Evolutionary conservation across 2,113 vertebrate species (phyloP).

Genomic region (Hippolais icterina): DNA sequence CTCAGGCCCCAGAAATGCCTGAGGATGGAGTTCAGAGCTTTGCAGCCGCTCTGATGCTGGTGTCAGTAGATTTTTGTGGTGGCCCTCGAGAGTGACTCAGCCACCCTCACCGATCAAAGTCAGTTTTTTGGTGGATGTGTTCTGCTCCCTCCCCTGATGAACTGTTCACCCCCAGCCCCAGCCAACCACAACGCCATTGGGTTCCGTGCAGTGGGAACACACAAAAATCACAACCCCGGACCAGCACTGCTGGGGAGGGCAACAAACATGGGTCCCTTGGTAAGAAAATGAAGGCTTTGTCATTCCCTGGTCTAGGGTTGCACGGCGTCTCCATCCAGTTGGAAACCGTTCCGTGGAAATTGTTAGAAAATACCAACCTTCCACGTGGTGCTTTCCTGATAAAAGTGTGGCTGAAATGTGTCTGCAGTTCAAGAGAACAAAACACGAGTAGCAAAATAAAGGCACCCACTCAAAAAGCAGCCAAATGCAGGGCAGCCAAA

Average conservation of each 20-base stretch:
- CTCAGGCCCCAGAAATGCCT: background rate
- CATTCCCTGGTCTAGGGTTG: conserved; percentile 2
- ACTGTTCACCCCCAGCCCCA: conserved; percentile 10
- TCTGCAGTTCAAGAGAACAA: background rate
- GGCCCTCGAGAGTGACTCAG: background rate
- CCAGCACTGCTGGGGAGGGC: background rate
- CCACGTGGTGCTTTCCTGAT: conserved; percentile 8
- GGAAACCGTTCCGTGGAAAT: conserved; percentile 23
- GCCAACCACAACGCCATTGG: background rate
- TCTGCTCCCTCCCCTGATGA: background rate
- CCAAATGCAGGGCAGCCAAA: background rate
- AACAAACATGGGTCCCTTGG: background rate
- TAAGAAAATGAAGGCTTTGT: conserved; percentile 25
- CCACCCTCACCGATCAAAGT: background rate
- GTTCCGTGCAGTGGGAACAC: background rate
- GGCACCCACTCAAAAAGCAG: background rate
- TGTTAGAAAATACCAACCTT: conserved; percentile 25
- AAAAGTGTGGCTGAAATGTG: background rate
- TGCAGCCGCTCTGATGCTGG: background rate
- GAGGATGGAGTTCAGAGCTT: background rate
- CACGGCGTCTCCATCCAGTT: background rate
- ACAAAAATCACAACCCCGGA: background rate
- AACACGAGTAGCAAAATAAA: background rate
- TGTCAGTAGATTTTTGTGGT: background rate
- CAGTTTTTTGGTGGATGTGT: background rate